Percentiles rank a stretch among this genome's conserved stretches.
Conservation (phyloP, 2,113 vertebrate species). For the Noturus placidus region DNA sequence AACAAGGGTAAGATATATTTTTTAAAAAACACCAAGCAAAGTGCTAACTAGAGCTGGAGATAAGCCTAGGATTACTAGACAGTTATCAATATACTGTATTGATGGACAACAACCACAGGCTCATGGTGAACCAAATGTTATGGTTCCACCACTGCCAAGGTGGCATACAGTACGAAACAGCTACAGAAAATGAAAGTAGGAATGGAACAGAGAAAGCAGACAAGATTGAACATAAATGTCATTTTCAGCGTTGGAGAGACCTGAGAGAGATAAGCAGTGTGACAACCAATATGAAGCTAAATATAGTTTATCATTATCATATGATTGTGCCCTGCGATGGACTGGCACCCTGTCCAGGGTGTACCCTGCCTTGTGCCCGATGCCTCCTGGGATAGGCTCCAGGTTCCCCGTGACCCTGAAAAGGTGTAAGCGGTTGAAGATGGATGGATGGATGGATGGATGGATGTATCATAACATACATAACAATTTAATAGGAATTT, state of each 20-base stretch:
- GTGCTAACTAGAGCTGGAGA: background rate
- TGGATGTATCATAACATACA: background rate
- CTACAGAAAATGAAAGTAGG: background rate
- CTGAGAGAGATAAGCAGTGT: background rate
- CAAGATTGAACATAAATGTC: background rate
- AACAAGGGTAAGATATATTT: background rate
- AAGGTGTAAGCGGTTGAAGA: too few relatives aligned
- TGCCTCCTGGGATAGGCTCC: too few relatives aligned
- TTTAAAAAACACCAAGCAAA: background rate
- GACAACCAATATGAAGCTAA: background rate
- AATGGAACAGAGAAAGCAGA: background rate
- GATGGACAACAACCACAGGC: background rate
- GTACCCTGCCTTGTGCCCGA: too few relatives aligned
- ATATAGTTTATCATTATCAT: background rate
- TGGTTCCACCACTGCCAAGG: background rate
- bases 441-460: too few relatives aligned
- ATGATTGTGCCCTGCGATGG: too few relatives aligned
- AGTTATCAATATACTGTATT: background rate
- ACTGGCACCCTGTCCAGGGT: too few relatives aligned
- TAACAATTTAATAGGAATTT: background rate
- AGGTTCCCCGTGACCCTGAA: too few relatives aligned
- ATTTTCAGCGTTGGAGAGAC: background rate
- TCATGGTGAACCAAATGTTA: background rate
- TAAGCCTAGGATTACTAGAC: background rate
- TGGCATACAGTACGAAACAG: background rate